Conservation (phyloP, 2,113 vertebrate genomes). For the Gobius niger region DNA sequence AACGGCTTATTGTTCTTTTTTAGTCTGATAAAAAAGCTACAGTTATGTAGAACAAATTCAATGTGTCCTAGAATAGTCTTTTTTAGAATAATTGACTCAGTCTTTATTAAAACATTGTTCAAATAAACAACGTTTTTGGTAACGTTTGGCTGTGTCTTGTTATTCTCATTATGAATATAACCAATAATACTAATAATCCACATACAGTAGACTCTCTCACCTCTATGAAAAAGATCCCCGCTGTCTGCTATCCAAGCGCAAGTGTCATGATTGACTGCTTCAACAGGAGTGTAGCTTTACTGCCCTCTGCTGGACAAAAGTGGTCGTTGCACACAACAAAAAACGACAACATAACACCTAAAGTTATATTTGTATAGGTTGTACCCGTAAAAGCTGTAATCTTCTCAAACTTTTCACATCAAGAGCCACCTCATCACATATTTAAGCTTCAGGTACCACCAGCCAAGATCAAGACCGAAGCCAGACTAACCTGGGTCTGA, state of each 20-base stretch:
- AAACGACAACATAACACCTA: neutral
- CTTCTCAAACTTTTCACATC: too few relatives aligned
- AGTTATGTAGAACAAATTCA: slow-evolving; percentile 2
- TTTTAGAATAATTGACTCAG: neutral
- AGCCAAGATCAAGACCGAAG: too few relatives aligned
- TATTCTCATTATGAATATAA: neutral
- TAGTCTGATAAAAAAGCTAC: slow-evolving; percentile 13
- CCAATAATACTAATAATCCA: slow-evolving; percentile 19
- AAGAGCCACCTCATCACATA: too few relatives aligned
- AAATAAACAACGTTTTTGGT: neutral
- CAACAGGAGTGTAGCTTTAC: slow-evolving; percentile 36
- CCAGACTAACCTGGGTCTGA: too few relatives aligned
- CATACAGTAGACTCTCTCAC: slow-evolving; percentile 1
- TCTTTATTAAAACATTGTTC: neutral
- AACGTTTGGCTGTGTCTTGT: neutral
- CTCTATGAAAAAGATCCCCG: neutral
- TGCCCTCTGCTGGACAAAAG: slow-evolving; percentile 55
- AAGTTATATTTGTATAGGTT: neutral
- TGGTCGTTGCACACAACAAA: slow-evolving; percentile 19
- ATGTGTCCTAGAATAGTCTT: neutral
- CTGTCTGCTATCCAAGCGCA: neutral
- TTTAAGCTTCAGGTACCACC: too few relatives aligned
- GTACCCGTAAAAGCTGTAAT: too few relatives aligned
- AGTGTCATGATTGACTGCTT: neutral
- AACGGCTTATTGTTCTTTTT: slow-evolving; percentile 40